A percentile compares a stretch with the other conserved stretches of the same genome.
phyloP scores from a whole-genome alignment of 2,888 invertebrate genomes.

The Calliscelio sp. region DNA sequence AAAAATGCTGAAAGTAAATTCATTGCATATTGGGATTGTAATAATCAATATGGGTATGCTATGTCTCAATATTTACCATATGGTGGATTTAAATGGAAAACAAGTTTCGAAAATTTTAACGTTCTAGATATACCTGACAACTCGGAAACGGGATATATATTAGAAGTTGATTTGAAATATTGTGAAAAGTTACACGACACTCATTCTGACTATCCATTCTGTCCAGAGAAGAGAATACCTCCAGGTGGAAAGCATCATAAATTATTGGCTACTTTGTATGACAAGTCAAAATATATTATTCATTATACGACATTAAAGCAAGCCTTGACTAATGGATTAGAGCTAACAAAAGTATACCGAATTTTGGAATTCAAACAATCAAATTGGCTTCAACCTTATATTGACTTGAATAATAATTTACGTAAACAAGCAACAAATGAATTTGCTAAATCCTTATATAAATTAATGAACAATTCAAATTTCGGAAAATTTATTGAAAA shows the following conservation, averaged over 20 bases:
- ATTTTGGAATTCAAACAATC: constrained; percentile 33
- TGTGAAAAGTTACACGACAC: not conserved
- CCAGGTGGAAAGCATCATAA: constrained; percentile 22
- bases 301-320: constrained; percentile 47
- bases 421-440: constrained; percentile 12
- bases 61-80: constrained; percentile 80
- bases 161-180: constrained; percentile 35
- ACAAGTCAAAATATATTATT: constrained; percentile 9
- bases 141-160: constrained; percentile 25
- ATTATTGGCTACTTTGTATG: constrained; percentile 17
- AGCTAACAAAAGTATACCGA: constrained; percentile 13
- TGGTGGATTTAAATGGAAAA: constrained; percentile 78
- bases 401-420: constrained; percentile 31
- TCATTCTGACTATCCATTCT: constrained; percentile 12
- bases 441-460: constrained; percentile 33
- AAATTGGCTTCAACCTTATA: constrained; percentile 32
- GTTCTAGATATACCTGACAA: constrained; percentile 9
- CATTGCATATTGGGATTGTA: constrained; percentile 77
- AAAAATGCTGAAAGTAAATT: constrained; percentile 69
- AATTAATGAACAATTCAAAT: constrained; percentile 19
- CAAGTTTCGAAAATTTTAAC: constrained; percentile 6
- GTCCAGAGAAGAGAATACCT: not conserved
- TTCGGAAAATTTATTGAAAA: constrained; percentile 41
- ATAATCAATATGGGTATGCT: constrained; percentile 82
- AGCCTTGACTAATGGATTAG: constrained; percentile 19